Evolutionary conservation across 1,140 invertebrate genomes (phyloP), one percentile per base, ranked within the genome.

Genomic region (Tetramorium parvispinum): DNA sequence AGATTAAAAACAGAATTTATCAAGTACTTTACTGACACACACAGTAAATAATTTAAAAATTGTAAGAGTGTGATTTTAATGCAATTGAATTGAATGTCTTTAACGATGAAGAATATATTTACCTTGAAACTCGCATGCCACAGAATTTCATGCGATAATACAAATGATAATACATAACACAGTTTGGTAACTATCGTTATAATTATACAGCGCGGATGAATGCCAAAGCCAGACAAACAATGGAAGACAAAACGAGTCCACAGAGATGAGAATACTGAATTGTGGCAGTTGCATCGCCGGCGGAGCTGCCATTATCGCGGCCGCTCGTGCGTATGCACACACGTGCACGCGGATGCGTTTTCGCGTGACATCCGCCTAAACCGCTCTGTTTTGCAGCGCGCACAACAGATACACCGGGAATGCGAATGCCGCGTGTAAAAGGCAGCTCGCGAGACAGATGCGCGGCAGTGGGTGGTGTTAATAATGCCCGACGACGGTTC

Each of bases 401-500:
- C n/a, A 55, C 68, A 46, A 46, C 53, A 61, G 53, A 75, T 37
- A 40, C 13, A 10, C 11, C 21, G 68, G 53, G 40, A 61, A 83
- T 37, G 53, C 79, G 79, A 73, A n/a, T 71, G 66, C 21, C 51
- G 24, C 21, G n/a, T 13, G 57, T 83, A 75, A 83, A 83, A 83
- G 68, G 68, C 68, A 83, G 79, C 37, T 70, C 21, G 37, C 53
- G 68, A 75, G 55, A 75, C 79, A 61, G 53, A 83, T 49, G 79
- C 37, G 37, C 24, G 63, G 21, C 46, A 7, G 40, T 83, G 68
- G 79, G 53, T 61, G 79, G 68, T 83, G 79, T 83, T 83, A 83
- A 83, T 83, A 83, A 83, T 83, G 68, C 68, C 79, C 55, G 51
- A 83, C 79, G 79, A 73, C 53, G 68, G 40, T 73, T 83, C 40